phyloP scores from a whole-genome alignment of 2,888 invertebrate genomes.

The Phaedon cochleariae region DNA sequence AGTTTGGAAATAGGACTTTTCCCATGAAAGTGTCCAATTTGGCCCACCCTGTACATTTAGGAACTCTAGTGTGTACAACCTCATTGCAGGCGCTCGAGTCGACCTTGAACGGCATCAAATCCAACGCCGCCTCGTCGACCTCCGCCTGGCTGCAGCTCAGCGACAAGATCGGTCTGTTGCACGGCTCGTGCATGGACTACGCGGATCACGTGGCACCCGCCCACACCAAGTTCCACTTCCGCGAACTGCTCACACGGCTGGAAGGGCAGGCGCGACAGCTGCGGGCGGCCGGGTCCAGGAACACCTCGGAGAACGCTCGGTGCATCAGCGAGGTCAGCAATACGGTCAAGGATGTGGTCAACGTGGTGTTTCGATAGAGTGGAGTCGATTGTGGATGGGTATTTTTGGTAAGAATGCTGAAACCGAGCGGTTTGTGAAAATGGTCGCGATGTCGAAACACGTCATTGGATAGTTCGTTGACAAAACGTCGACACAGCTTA shows the following conservation, averaged over 20 bases:
- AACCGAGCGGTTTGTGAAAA: no score
- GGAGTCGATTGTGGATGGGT: no score
- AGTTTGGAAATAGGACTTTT: no score
- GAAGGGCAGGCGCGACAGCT: slow-evolving; percentile 75
- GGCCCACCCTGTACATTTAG: no score
- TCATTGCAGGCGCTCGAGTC: slow-evolving; percentile 72
- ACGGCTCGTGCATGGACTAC: slow-evolving; percentile 83
- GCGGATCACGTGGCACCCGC: slow-evolving; percentile 84
- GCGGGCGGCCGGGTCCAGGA: slow-evolving; percentile 74
- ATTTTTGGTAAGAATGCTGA: no score
- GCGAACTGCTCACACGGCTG: slow-evolving; percentile 75
- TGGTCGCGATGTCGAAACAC: no score
- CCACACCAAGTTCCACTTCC: slow-evolving; percentile 87
- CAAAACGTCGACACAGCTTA: no score
- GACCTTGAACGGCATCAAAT: slow-evolving; percentile 69
- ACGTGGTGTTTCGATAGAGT: slow-evolving; percentile 68
- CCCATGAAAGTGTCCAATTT: no score
- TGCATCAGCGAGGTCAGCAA: slow-evolving; percentile 77
- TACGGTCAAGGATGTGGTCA: slow-evolving; percentile 76
- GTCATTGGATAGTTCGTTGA: no score
- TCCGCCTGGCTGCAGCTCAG: slow-evolving; percentile 83
- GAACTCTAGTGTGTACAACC: no score
- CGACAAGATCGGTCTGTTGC: slow-evolving; percentile 82
- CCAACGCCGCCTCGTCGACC: slow-evolving; percentile 66
- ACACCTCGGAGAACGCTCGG: slow-evolving; percentile 73